phyloP scores from a whole-genome alignment of 1,140 invertebrate species.

The Mactra quadrangularis region DNA sequence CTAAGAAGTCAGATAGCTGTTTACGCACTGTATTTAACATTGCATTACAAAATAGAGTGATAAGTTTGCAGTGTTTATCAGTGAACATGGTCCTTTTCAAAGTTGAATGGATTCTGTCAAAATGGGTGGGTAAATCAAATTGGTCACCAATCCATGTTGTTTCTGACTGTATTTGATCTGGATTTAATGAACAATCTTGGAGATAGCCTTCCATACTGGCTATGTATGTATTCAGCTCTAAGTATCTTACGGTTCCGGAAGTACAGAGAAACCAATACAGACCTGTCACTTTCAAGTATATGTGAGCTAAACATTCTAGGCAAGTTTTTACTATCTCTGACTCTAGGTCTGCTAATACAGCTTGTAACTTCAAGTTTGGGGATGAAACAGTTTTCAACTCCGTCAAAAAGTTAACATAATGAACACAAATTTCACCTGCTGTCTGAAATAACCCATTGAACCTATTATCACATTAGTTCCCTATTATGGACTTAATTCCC shows the following conservation, averaged over 20 bases:
- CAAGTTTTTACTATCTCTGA: not conserved
- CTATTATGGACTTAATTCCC: no score
- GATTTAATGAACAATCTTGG: not conserved
- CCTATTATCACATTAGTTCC: no score
- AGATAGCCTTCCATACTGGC: not conserved
- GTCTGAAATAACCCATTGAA: no score
- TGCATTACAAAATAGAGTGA: not conserved
- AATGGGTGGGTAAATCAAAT: not conserved
- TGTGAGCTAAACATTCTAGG: not conserved
- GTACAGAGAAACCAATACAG: conserved; percentile 4
- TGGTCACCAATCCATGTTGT: not conserved
- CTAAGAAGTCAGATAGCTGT: conserved; percentile 1
- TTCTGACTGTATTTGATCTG: not conserved
- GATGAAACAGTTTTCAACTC: not conserved
- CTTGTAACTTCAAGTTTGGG: not conserved
- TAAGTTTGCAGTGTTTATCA: not conserved
- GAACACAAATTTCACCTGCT: no score
- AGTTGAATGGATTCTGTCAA: not conserved
- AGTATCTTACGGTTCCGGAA: not conserved
- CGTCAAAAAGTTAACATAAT: no score
- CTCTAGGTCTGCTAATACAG: not conserved
- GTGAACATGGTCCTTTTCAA: not conserved
- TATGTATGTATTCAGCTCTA: not conserved
- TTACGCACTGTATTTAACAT: not conserved
- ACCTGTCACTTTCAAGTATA: conserved; percentile 6